These are phyloP conservation scores for Eristalis arbustorum DNA, from an alignment of 2,888 invertebrate species.

Conservation along the genomic window DNA sequence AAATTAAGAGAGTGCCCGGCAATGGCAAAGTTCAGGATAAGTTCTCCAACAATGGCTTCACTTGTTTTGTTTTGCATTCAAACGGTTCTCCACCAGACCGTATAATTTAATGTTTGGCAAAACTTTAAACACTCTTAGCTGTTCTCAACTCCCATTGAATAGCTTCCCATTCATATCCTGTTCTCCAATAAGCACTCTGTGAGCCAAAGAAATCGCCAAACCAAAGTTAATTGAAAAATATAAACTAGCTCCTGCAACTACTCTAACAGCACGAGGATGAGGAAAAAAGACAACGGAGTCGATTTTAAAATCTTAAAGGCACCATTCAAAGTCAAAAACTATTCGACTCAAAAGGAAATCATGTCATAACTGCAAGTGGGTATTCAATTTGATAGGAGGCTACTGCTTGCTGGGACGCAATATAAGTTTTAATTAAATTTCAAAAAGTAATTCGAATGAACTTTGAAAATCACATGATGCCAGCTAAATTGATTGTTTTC, in stretches of 20 bases:
- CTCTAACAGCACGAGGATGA: background rate
- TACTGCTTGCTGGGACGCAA: background rate
- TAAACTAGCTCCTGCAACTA: background rate
- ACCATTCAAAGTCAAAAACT: slow-evolving; percentile 30
- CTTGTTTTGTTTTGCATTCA: background rate
- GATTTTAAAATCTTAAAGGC: slow-evolving; percentile 13
- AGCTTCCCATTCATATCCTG: background rate
- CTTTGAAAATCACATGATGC: slow-evolving; percentile 39
- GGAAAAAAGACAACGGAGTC: slow-evolving; percentile 11
- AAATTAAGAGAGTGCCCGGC: background rate
- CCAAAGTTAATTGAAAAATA: slow-evolving; percentile 13
- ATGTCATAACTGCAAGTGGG: slow-evolving; percentile 38
- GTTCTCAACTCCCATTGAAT: background rate
- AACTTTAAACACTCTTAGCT: background rate
- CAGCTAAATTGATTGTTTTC: slow-evolving; percentile 49
- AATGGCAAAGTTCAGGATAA: background rate
- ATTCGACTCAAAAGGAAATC: slow-evolving; percentile 38
- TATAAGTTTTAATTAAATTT: slow-evolving; percentile 60
- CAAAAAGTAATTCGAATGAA: slow-evolving; percentile 52
- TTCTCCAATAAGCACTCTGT: background rate
- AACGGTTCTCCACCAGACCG: background rate
- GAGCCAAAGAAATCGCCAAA: background rate
- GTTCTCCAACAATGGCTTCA: background rate
- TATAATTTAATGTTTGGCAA: background rate
- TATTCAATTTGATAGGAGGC: slow-evolving; percentile 32